Conservation (phyloP, 1,140 invertebrate genomes). For the Euura lappo region DNA sequence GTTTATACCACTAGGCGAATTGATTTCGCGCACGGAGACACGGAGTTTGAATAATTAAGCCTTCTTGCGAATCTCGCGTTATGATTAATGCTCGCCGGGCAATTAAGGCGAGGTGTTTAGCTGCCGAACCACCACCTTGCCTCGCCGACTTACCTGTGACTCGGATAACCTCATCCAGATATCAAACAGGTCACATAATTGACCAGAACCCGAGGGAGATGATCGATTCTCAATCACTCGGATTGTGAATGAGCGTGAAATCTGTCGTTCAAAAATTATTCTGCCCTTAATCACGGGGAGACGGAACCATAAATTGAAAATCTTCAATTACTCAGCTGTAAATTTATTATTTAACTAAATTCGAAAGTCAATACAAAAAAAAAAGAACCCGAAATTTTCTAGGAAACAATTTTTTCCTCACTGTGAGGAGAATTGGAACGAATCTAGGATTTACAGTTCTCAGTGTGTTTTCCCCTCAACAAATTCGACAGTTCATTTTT, state of each 20-base stretch:
- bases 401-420: no score
- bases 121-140: background rate
- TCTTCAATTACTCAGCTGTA: no score
- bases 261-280: no score
- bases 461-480: no score
- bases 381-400: no score
- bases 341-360: no score
- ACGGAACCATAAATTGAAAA: no score
- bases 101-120: background rate
- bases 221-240: background rate
- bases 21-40: slow-evolving; percentile 1
- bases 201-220: background rate
- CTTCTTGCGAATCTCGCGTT: slow-evolving; percentile 1
- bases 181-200: background rate
- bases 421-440: no score
- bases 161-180: background rate
- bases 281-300: no score
- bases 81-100: background rate
- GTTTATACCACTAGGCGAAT: background rate
- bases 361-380: no score
- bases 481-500: no score
- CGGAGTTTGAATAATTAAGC: background rate
- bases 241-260: background rate
- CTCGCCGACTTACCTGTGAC: background rate
- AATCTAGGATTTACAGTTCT: no score